phyloP scores from a whole-genome alignment of 1,140 invertebrate genomes.

The Bombus vancouverensis region DNA sequence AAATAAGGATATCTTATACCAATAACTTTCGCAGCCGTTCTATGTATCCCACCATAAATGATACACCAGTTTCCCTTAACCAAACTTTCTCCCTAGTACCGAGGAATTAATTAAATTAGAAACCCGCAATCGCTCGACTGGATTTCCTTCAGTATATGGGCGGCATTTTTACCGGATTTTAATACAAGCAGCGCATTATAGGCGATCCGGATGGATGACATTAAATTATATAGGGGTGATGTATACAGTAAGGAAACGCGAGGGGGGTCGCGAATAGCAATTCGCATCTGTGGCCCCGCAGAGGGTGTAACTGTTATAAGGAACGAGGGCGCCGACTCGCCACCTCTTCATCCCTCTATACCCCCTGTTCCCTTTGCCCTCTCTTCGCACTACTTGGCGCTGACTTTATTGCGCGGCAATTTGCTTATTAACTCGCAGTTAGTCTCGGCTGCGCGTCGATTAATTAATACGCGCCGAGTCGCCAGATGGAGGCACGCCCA shows the following conservation, averaged over 20 bases:
- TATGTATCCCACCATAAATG: neutral
- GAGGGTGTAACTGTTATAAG: constrained; percentile 74
- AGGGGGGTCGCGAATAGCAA: constrained; percentile 70
- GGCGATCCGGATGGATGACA: constrained; percentile 79
- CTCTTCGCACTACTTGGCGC: constrained; percentile 64
- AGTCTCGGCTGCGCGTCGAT: constrained; percentile 80
- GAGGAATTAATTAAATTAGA: constrained; percentile 51
- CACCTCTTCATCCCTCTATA: constrained; percentile 24
- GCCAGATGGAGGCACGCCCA: constrained; percentile 80
- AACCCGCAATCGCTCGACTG: constrained; percentile 22
- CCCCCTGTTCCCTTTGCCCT: constrained; percentile 50
- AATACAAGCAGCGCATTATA: constrained; percentile 75
- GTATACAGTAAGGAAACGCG: constrained; percentile 42
- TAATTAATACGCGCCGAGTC: constrained; percentile 80
- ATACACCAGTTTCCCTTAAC: neutral
- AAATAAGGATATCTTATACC: no score
- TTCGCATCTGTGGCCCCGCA: constrained; percentile 79
- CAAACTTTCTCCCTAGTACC: neutral
- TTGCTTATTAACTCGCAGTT: constrained; percentile 82
- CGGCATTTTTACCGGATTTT: constrained; percentile 78
- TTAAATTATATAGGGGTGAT: constrained; percentile 76
- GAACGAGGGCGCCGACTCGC: constrained; percentile 62
- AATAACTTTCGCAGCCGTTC: neutral
- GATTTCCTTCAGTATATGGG: constrained; percentile 57
- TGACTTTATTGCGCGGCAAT: constrained; percentile 81